A percentile compares a stretch with the other conserved stretches of the same genome.
Conservation (phyloP, 2,797 vertebrate species). For the Xerus rutilus region DNA sequence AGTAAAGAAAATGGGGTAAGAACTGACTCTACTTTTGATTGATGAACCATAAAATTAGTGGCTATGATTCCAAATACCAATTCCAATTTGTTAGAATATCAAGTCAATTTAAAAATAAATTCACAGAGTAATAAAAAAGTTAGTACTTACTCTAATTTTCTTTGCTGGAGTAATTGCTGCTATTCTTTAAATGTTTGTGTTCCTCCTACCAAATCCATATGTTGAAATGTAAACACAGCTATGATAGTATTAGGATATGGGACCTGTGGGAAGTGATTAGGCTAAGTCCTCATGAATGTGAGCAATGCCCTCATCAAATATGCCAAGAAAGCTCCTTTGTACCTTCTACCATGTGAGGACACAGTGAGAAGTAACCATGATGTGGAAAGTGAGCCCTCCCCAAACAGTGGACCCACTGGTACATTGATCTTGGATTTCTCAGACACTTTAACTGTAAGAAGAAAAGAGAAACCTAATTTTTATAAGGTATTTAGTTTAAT, state of each 20-base stretch:
- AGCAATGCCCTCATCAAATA: background rate
- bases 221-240: background rate
- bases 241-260: too few species aligned
- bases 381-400: background rate
- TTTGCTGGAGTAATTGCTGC: background rate
- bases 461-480: background rate
- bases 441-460: background rate
- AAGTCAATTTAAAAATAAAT: conserved; percentile 32
- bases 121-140: background rate
- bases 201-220: background rate
- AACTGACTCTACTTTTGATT: background rate
- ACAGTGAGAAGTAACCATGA: background rate
- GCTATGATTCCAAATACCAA: background rate
- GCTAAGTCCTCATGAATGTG: too few species aligned
- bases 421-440: background rate
- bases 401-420: background rate
- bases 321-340: background rate
- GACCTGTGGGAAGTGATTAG: too few species aligned
- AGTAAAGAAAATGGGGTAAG: conserved; percentile 4
- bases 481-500: background rate
- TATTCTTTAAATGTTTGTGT: background rate
- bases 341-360: background rate
- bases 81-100: conserved; percentile 46
- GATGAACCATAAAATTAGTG: background rate
- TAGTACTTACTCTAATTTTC: background rate